Base-by-base conservation (phyloP, 2,888 invertebrate species). In the Euzetes globulus region DNA sequence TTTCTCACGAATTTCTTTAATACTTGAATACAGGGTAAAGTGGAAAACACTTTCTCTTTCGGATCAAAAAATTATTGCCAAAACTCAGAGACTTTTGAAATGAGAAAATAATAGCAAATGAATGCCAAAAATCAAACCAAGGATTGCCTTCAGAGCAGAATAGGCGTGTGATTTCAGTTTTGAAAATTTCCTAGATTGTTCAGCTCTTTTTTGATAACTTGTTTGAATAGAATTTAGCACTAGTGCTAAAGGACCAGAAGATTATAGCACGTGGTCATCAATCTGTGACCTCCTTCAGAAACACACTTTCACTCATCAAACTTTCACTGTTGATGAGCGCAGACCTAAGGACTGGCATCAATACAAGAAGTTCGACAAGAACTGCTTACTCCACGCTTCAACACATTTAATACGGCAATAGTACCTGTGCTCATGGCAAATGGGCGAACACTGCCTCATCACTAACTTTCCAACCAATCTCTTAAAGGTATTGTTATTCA, bases 211-310 rank as follows among this genome's bases (percentile, higher is more conserved):
- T 33, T 33, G 29, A 37, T 63, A 63, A 63, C 63, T 63, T 33
- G 63, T 63, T 65, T 65, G 65, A 41, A 65, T 65, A 65, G 19
- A 37, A 41, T 65, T 65, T 65, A 58, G 58, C 58, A 58, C 58
- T 17, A 15, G 3, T 58, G 41, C 41, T 41, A 41, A 41, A 13
- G 11, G 41, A 41, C 13, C 11, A 13, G 41, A 58, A 22, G 13
- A 19, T 22, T 55, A 55, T 25, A 58, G 65, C 65, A 65, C 65
- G 65, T 65, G 65, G 65, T 65, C 65, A 65, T 22, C 65, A 65
- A 65, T 65, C 41, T 65, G 65, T 65, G 65, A 65, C 65, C 65
- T 65, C 65, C 65, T 65, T 65, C 65, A 65, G 29, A 65, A 65
- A 65, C 65, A 65, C 65, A 65, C 65, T 65, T 65, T 65, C 65